A percentile compares a stretch with the other conserved stretches of the same genome.
phyloP scores from a whole-genome alignment of 2,113 vertebrate species.

The Rhizomys pruinosus region DNA sequence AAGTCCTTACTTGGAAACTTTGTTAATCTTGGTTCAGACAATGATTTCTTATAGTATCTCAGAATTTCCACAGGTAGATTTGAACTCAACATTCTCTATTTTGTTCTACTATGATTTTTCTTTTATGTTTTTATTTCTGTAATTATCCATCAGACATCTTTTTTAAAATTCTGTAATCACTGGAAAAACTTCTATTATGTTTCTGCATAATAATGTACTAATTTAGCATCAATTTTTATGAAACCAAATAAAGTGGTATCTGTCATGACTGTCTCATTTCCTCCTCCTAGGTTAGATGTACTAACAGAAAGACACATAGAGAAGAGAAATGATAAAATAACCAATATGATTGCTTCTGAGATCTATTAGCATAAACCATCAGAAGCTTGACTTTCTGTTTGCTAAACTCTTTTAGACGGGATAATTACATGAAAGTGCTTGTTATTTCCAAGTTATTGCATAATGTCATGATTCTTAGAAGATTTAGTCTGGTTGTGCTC shows the following conservation, averaged over 20 bases:
- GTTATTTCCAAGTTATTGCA: slow-evolving; percentile 71
- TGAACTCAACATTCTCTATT: slow-evolving; percentile 8
- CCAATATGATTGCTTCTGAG: slow-evolving; percentile 48
- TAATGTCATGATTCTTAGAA: slow-evolving; percentile 66
- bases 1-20: not conserved
- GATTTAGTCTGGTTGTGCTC: slow-evolving; percentile 60
- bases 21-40: not conserved
- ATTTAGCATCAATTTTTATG: slow-evolving; percentile 54
- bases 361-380: slow-evolving; percentile 66
- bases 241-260: slow-evolving; percentile 46
- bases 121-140: slow-evolving; percentile 9
- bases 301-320: slow-evolving; percentile 32
- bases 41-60: not conserved
- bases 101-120: slow-evolving; percentile 11
- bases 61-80: not conserved
- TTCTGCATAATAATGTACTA: slow-evolving; percentile 38
- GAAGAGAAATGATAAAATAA: slow-evolving; percentile 68
- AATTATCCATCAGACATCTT: not conserved
- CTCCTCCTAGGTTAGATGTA: not conserved
- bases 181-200: slow-evolving; percentile 21
- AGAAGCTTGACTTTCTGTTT: slow-evolving; percentile 73
- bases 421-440: slow-evolving; percentile 75
- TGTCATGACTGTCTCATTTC: slow-evolving; percentile 31
- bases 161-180: not conserved
- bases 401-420: slow-evolving; percentile 76